A percentile compares a stretch with the other conserved stretches of the same genome.
Evolutionary conservation across 2,113 vertebrate genomes (phyloP).

Genomic region (Elaphurus davidianus): DNA sequence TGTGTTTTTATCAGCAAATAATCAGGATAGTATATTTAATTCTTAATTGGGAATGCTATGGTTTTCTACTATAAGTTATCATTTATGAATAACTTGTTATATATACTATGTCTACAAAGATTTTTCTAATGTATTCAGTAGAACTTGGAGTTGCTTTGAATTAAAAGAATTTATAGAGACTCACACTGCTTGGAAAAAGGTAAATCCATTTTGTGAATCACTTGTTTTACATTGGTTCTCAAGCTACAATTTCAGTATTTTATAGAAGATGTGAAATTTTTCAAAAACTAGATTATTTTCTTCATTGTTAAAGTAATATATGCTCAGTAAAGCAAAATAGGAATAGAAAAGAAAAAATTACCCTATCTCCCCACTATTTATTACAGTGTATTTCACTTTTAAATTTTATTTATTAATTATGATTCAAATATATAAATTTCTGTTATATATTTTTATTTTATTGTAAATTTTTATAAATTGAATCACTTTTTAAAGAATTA

Average conservation of each 20-base stretch:
- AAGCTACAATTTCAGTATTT: not conserved
- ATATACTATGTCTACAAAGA: not conserved
- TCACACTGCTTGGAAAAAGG: not conserved
- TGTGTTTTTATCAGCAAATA: not conserved
- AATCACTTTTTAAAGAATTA: not conserved
- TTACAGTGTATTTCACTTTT: not conserved
- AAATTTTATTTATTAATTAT: not conserved
- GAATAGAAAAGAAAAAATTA: not conserved
- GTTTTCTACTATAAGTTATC: constrained; percentile 12
- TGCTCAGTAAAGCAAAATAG: not conserved
- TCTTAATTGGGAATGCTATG: not conserved
- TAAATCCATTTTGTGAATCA: not conserved
- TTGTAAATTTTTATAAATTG: not conserved
- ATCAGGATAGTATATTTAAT: not conserved
- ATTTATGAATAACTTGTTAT: not conserved
- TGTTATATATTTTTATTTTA: not conserved
- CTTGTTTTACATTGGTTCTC: not conserved
- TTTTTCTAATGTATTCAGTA: constrained; percentile 1
- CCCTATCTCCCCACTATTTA: not conserved
- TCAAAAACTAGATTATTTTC: constrained; percentile 2
- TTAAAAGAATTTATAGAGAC: not conserved
- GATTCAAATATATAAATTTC: not conserved
- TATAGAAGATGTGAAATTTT: not conserved
- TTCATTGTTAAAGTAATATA: not conserved
- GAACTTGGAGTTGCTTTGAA: not conserved